These are phyloP conservation scores for Dyspetes luteomarginatus DNA, from an alignment of 2,888 invertebrate species.

Conservation along the genomic window DNA sequence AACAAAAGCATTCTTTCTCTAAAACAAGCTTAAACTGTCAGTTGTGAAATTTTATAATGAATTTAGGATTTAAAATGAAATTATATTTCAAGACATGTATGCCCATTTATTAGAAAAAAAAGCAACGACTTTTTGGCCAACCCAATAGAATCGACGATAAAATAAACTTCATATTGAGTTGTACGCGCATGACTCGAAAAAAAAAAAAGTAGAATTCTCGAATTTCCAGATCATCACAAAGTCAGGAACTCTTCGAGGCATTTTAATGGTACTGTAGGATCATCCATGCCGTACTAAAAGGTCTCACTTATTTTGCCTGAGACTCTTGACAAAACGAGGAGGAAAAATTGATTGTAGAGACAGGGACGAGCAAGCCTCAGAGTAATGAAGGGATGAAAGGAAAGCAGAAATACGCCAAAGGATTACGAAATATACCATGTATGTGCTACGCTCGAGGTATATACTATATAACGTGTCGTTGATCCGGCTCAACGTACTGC, in stretches of 20 bases:
- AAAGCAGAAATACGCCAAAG: not conserved
- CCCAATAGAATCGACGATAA: no score
- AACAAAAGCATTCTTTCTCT: constrained; percentile 16
- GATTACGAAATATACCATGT: not conserved
- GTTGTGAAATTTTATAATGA: no score
- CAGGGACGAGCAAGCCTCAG: not conserved
- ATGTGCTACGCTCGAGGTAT: not conserved
- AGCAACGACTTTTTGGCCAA: no score
- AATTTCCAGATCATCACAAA: no score
- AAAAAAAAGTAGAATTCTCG: no score
- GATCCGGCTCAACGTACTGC: constrained; percentile 46
- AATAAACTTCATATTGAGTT: no score
- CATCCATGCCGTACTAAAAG: not conserved
- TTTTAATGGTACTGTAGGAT: constrained; percentile 57
- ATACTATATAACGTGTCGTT: constrained; percentile 35
- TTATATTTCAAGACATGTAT: no score
- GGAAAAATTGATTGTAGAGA: not conserved
- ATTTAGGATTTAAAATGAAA: no score
- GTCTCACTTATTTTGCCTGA: not conserved
- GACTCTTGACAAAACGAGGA: not conserved
- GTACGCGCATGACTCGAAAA: no score
- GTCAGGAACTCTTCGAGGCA: constrained; percentile 35
- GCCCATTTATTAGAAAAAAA: no score
- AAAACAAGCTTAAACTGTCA: no score
- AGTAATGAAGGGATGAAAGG: not conserved